These are phyloP conservation scores for Sarotherodon lohbergeri DNA, from an alignment of 2,113 vertebrate genomes.

Conservation along the genomic window DNA sequence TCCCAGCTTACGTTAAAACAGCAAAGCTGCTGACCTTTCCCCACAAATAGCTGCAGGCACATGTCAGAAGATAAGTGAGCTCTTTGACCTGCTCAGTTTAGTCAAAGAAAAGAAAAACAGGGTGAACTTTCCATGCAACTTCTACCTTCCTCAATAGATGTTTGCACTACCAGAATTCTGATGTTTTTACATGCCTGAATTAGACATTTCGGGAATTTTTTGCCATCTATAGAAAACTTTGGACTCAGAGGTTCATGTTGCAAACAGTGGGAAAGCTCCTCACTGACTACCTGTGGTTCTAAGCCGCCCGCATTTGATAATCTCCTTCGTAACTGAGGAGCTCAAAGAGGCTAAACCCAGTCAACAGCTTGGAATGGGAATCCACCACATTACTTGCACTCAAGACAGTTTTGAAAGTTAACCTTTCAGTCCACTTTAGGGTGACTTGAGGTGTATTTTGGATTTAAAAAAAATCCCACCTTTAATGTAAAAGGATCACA, in stretches of 20 bases:
- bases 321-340: slow-evolving; percentile 53
- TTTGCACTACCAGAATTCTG: not conserved
- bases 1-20: not conserved
- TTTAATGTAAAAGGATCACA: not conserved
- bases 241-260: not conserved
- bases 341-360: slow-evolving; percentile 60
- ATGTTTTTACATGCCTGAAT: not conserved
- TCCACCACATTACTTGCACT: slow-evolving; percentile 18
- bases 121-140: not conserved
- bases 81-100: not conserved
- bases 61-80: slow-evolving; percentile 22
- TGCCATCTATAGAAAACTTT: not conserved
- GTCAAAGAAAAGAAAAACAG: not conserved
- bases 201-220: not conserved
- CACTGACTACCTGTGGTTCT: slow-evolving; percentile 38
- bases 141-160: not conserved
- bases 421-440: not conserved
- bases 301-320: slow-evolving; percentile 55
- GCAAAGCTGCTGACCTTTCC: slow-evolving; percentile 32
- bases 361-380: slow-evolving; percentile 24
- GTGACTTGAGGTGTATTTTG: not conserved
- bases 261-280: not conserved
- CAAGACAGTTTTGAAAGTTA: not conserved
- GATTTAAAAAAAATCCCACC: not conserved
- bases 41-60: slow-evolving; percentile 38